Evolutionary conservation across 2,113 vertebrate genomes (phyloP), one percentile per base, ranked within the genome.

Genomic region (Chaetorhynchus papuensis): DNA sequence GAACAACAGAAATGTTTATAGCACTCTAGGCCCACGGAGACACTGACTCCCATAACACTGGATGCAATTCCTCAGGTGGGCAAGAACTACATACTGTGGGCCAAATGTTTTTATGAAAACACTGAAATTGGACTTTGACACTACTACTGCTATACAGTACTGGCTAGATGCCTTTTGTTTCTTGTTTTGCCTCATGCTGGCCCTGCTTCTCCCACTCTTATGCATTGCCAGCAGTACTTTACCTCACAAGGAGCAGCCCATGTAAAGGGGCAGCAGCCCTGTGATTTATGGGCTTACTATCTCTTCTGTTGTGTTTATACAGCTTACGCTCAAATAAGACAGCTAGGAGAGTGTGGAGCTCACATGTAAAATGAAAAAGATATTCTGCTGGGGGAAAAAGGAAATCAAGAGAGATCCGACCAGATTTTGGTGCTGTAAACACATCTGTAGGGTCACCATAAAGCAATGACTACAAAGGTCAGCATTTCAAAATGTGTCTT

Each of bases 401-500:
- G 65, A 72, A 94, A 90, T 78, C 57, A 60, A 53, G 89, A 88
- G 54, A 76, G 26, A 71, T 78, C 52, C 0, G 0, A 90, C 76
- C 85, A 93, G 92, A 93, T 92, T 92, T 93, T 2, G 2, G 57
- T 95, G 86, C 28, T 94, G 88, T 94, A 94, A 96, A 96, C 94
- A 96, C 87, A 97, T 94, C 85, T 95, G 88, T 90, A 80, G 68
- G 71, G 88, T 96, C 88, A 90, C 89, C 72, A 86, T 94, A 93
- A 94, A 94, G 53, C 84, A 88, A 56, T n/a, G 60, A 94, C 69
- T 96, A 94, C 78, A 96, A 95, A 94, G 75, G 74, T 96, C 91
- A 94, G 79, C 49, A 74, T 97, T 97, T 96, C 93, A 96, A 94
- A 95, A 93, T 35, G 80, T 91, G 77, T 71, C 94, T 93, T 94